Conservation (phyloP, 2,113 vertebrate species). For the Oceanodroma tethys region DNA sequence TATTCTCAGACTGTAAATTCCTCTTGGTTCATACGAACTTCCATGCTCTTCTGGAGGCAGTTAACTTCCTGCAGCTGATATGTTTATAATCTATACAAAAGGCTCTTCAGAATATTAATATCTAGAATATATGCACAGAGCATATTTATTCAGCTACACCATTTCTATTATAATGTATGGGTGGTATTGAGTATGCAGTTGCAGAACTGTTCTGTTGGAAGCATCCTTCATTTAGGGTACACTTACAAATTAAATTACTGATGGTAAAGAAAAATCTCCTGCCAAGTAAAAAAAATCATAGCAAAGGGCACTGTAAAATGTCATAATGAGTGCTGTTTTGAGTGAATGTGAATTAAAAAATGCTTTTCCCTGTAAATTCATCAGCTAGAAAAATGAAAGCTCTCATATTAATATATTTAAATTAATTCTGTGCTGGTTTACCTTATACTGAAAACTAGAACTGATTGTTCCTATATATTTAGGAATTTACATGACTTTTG, state of each 20-base stretch:
- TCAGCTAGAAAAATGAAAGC: background rate
- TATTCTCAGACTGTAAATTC: background rate
- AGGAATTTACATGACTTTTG: background rate
- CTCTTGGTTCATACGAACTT: background rate
- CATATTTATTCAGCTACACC: background rate
- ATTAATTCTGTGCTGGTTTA: background rate
- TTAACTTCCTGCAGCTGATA: background rate
- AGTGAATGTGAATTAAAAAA: background rate
- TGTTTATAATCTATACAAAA: background rate
- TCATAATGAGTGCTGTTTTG: background rate
- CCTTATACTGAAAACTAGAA: background rate
- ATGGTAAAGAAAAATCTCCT: background rate
- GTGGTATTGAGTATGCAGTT: background rate
- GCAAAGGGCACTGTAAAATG: background rate
- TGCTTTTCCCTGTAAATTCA: background rate
- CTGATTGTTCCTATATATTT: background rate
- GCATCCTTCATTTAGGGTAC: background rate
- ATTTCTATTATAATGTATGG: background rate
- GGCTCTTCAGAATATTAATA: background rate
- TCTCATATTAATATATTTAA: background rate
- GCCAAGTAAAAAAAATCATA: background rate
- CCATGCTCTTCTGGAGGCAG: background rate
- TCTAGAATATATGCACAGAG: background rate
- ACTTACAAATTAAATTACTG: background rate
- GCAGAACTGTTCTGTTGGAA: background rate